A percentile compares a stretch with the other conserved stretches of the same genome.
Conservation (phyloP, 2,888 invertebrate genomes). For the Hemistola chrysoprasaria region DNA sequence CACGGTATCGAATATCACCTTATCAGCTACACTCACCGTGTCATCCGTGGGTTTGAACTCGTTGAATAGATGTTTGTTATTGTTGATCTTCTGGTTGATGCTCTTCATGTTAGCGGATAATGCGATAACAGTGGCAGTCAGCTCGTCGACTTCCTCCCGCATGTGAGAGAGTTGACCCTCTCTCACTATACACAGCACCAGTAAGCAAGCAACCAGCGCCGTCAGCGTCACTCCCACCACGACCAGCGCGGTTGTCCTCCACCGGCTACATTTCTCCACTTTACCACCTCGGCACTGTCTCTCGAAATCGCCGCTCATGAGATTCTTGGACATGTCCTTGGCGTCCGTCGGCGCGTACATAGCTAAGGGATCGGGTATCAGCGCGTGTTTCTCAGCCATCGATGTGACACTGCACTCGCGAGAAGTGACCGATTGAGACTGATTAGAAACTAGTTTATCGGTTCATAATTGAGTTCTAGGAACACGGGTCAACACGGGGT, state of each 20-base stretch:
- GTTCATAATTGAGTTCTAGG: slow-evolving; percentile 60
- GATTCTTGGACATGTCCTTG: slow-evolving; percentile 69
- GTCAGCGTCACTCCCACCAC: slow-evolving; percentile 31
- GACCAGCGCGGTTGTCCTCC: slow-evolving; percentile 49
- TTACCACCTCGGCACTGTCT: slow-evolving; percentile 56
- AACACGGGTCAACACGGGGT: slow-evolving; percentile 39
- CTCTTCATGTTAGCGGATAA: slow-evolving; percentile 61
- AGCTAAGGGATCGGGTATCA: slow-evolving; percentile 56
- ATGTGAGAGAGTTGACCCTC: slow-evolving; percentile 62
- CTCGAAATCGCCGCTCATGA: slow-evolving; percentile 73
- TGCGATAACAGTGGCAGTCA: slow-evolving; percentile 63
- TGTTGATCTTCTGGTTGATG: slow-evolving; percentile 59
- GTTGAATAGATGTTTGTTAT: slow-evolving; percentile 56
- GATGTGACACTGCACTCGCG: slow-evolving; percentile 57
- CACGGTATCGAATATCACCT: background rate
- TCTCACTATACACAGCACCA: slow-evolving; percentile 59
- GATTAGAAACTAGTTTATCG: slow-evolving; percentile 52
- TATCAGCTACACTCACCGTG: slow-evolving; percentile 59
- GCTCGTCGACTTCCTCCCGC: slow-evolving; percentile 60
- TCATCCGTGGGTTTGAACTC: slow-evolving; percentile 66
- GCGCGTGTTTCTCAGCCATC: slow-evolving; percentile 71
- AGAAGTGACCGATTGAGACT: slow-evolving; percentile 35
- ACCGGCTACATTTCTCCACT: slow-evolving; percentile 46
- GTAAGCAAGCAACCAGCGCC: slow-evolving; percentile 52
- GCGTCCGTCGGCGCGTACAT: slow-evolving; percentile 68